Conservation (phyloP, 2,888 invertebrate genomes). For the Lordiphosa fenestrarum region DNA sequence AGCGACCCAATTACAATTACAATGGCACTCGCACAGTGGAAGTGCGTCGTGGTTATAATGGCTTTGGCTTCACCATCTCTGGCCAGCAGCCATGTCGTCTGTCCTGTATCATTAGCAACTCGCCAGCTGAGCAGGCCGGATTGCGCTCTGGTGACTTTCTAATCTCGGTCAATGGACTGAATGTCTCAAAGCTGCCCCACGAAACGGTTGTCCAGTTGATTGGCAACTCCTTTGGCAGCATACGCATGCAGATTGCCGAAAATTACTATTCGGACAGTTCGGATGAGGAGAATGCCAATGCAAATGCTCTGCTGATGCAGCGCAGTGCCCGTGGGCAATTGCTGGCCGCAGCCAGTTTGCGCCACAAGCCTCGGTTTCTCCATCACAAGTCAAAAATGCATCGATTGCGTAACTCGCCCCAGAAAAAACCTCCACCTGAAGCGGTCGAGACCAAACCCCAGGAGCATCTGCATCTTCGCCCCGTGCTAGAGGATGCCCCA, state of each 20-base stretch:
- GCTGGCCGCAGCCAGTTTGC: constrained; percentile 51
- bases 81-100: constrained; percentile 97
- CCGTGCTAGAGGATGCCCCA: constrained; percentile 77
- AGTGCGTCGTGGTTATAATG: constrained; percentile 91
- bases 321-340: constrained; percentile 48
- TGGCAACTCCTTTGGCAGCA: constrained; percentile 90
- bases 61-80: constrained; percentile 98
- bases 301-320: constrained; percentile 50
- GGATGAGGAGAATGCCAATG: constrained; percentile 85
- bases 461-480: constrained; percentile 60
- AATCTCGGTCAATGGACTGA: constrained; percentile 94
- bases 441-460: constrained; percentile 7
- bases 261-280: constrained; percentile 93
- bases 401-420: constrained; percentile 83
- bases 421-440: constrained; percentile 77
- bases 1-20: constrained; percentile 82
- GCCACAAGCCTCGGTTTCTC: constrained; percentile 79
- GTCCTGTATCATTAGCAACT: constrained; percentile 93
- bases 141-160: constrained; percentile 95
- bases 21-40: constrained; percentile 85
- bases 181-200: constrained; percentile 94
- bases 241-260: constrained; percentile 92
- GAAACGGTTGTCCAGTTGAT: constrained; percentile 96
- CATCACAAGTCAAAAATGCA: constrained; percentile 82
- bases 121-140: constrained; percentile 94